Base-by-base conservation (phyloP, 30 jellyfish, hydroid and myxozoan genomes). In the Catostylus mosaicus region DNA sequence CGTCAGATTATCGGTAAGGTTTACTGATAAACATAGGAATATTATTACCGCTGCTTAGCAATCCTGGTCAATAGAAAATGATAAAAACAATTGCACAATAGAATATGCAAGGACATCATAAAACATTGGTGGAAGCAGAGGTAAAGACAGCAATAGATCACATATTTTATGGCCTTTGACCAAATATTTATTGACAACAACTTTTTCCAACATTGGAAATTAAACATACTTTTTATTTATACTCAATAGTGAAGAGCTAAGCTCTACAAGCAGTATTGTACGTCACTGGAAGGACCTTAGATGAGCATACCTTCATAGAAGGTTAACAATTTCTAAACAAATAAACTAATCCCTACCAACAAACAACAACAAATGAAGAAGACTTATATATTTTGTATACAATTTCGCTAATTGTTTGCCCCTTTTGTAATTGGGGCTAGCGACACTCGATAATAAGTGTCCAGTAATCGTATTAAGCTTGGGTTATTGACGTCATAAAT, bases 271-370 rank as follows among this genome's bases (percentile, higher is more conserved):
- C 8, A 59, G 24, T 59, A 59, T 27, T 59, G 4, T 6, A 16
- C 4, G 71, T 24, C 24, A 59, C 40, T 59, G 9, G 27, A 59
- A 59, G n/a, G 26, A 59, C 71, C 71, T 59, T 59, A 1, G n/a
- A 16, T 16, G 16, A 59, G 11, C 8, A 27, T 59, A 6, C 71
- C 71, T 59, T 59, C 71, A 59, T 37, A 59, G 71, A 59, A 59
- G 71, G 71, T 18, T n/a, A 4, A 50, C 63, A 50, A n/a, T 16
- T 50, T 16, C 2, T 5, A 50, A 50, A 27, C 24, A 50, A 50
- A 50, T 50, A 4, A 16, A 10, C 24, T 27, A 50, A 50, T 50
- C 20, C 24, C 20, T 50, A 50, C 18, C 5, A 0, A 16, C 19
- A 50, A 50, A 8, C 20, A 18, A n/a, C n/a, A 50, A 50, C 19